Evolutionary conservation across 2,113 vertebrate genomes (phyloP).

Genomic region (Anseranas semipalmata): DNA sequence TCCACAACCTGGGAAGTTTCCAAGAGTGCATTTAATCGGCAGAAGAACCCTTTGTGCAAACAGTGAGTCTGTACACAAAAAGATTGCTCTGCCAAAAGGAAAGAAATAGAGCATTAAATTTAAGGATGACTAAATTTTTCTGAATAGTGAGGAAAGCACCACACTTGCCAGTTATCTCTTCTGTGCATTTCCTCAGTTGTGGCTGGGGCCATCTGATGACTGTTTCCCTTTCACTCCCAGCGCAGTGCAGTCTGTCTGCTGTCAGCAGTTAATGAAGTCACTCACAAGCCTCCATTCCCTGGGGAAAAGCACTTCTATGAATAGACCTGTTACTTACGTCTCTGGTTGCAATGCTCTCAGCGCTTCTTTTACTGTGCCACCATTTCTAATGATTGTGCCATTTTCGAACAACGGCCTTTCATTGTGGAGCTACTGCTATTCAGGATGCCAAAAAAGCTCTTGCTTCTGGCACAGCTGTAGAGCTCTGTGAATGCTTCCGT

Average conservation of each 20-base stretch:
- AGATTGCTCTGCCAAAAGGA: not conserved
- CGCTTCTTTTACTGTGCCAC: not conserved
- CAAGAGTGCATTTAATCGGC: rapidly evolving
- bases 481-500: not conserved
- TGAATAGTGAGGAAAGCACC: not conserved
- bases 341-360: not conserved
- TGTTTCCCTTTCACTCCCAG: constrained; percentile 45
- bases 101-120: not conserved
- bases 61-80: not conserved
- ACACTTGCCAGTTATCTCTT: constrained; percentile 51
- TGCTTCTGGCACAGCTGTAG: not conserved
- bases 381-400: not conserved
- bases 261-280: constrained; percentile 62
- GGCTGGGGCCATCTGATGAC: constrained; percentile 59
- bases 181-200: constrained; percentile 33
- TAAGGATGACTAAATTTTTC: not conserved
- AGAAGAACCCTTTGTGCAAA: constrained; percentile 11
- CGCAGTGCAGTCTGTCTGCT: constrained; percentile 51
- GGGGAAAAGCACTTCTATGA: constrained; percentile 49
- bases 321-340: constrained; percentile 21
- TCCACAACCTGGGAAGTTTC: not conserved
- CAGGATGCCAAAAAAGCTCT: not conserved
- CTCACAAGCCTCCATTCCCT: constrained; percentile 33
- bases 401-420: not conserved
- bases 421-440: not conserved